Evolutionary conservation across 2,888 invertebrate species (phyloP), one percentile per base, ranked within the genome.

Genomic region (Eulithis testata): DNA sequence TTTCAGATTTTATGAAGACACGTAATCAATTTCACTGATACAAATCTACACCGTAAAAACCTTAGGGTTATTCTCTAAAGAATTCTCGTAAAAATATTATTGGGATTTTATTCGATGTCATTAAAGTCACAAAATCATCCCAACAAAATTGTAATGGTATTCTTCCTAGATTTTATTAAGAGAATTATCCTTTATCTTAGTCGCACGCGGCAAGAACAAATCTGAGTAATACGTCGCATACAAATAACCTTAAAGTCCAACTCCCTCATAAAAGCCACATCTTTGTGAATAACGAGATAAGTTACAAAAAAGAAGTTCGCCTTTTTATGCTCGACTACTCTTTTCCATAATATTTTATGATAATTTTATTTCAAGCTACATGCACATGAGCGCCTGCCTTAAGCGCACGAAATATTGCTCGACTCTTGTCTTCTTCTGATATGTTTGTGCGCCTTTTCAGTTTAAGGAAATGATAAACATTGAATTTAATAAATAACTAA

Each of bases 221-320:
- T 86, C 82, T 76, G 75, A 70, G 73, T 76, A 83, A 85, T 83
- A 84, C 82, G 81, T 80, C 78, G 78, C 82, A 79, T 84, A 87
- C 88, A 86, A 90, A 89, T 87, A 88, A 82, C 84, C 81, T 77
- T 79, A 86, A 86, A 86, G 87, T 86, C 87, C 82, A 83, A 82
- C 81, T 82, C 78, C 77, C 83, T 87, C 87, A 87, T 90, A 90
- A 89, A 90, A 89, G 87, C 89, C 89, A 88, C 87, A 89, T 90
- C 85, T 85, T 83, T 82, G 78, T 88, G 89, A 89, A 82, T 87
- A 89, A 90, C 84, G 89, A 85, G 86, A 86, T 86, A 89, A 90
- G 85, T 89, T 90, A 80, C 80, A 83, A 86, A 86, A 88, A 86
- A 87, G 76, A 83, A 85, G 83, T 84, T 86, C 78, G 79, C 79